These are phyloP conservation scores for Saccostrea cuccullata DNA, from an alignment of 1,140 invertebrate genomes.

Conservation along the genomic window DNA sequence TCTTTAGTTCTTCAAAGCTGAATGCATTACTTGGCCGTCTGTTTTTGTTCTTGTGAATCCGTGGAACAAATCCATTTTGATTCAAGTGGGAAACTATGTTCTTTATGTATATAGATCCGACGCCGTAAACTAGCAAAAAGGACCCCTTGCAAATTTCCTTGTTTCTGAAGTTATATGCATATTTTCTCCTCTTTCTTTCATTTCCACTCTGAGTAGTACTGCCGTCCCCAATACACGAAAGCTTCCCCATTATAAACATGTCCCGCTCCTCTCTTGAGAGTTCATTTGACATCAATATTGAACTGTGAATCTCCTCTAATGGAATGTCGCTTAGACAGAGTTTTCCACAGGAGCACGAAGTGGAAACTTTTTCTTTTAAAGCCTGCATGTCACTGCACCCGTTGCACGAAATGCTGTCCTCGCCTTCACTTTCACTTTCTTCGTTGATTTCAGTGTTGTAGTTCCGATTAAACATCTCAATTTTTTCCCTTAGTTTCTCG, in stretches of 20 bases:
- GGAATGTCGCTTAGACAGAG: background rate
- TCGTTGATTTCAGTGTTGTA: background rate
- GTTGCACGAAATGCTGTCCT: conserved; percentile 17
- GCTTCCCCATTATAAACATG: conserved; percentile 8
- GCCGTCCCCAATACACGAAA: background rate
- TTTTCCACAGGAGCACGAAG: background rate
- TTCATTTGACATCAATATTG: background rate
- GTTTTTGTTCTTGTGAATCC: conserved; percentile 18
- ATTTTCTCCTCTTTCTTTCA: conserved; percentile 10
- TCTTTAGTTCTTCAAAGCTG: background rate
- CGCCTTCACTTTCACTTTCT: background rate
- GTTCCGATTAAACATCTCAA: no score
- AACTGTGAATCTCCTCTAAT: conserved; percentile 9
- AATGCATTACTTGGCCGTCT: conserved; percentile 31
- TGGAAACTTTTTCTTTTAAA: conserved; percentile 5
- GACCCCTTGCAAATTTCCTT: conserved; percentile 30
- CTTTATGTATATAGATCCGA: conserved; percentile 1
- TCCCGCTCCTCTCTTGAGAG: conserved; percentile 28
- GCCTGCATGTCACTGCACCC: background rate
- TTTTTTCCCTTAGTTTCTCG: no score
- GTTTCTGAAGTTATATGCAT: background rate
- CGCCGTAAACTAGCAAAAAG: background rate
- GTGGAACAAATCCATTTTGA: conserved; percentile 12
- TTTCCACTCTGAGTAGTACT: background rate
- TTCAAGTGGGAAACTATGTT: conserved; percentile 17